Percentiles rank a stretch among this genome's conserved stretches.
These are phyloP conservation scores for Mormyrus proboscirostris DNA, from an alignment of 2,797 vertebrate species.

Conservation along the genomic window DNA sequence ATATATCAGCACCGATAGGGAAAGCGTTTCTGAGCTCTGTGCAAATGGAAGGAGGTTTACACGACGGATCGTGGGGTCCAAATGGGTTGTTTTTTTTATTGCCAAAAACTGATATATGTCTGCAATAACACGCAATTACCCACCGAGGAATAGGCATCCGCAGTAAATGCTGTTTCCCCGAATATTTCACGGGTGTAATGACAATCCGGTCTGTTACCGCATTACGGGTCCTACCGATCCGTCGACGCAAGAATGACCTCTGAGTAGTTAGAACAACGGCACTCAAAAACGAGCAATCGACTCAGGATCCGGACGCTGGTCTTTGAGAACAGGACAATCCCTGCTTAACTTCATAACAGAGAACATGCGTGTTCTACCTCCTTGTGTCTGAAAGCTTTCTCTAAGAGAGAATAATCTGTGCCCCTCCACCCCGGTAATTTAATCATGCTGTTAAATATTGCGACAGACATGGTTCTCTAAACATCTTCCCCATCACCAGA, in stretches of 20 bases:
- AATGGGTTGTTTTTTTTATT: conserved; percentile 38
- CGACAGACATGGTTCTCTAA: conserved; percentile 45
- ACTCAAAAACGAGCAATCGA: conserved; percentile 22
- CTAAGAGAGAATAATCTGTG: conserved; percentile 26
- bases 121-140: conserved; percentile 49
- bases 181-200: conserved; percentile 43
- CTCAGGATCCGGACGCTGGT: not conserved
- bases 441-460: conserved; percentile 54
- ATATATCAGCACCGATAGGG: conserved; percentile 16
- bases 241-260: conserved; percentile 17
- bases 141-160: conserved; percentile 36
- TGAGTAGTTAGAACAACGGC: conserved; percentile 31
- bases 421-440: conserved; percentile 49
- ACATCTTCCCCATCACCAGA: conserved; percentile 39
- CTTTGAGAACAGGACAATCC: not conserved
- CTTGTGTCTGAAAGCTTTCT: conserved; percentile 33
- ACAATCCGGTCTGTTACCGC: conserved; percentile 37
- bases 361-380: conserved; percentile 9
- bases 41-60: conserved; percentile 21
- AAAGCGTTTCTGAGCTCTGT: conserved; percentile 26
- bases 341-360: conserved; percentile 1
- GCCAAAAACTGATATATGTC: conserved; percentile 50
- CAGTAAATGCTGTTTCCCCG: conserved; percentile 43
- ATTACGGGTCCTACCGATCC: conserved; percentile 45
- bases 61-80: conserved; percentile 36